Evolutionary conservation across 2,797 vertebrate genomes (phyloP), one percentile per base, ranked within the genome.

Genomic region (Sphaeramia orbicularis): DNA sequence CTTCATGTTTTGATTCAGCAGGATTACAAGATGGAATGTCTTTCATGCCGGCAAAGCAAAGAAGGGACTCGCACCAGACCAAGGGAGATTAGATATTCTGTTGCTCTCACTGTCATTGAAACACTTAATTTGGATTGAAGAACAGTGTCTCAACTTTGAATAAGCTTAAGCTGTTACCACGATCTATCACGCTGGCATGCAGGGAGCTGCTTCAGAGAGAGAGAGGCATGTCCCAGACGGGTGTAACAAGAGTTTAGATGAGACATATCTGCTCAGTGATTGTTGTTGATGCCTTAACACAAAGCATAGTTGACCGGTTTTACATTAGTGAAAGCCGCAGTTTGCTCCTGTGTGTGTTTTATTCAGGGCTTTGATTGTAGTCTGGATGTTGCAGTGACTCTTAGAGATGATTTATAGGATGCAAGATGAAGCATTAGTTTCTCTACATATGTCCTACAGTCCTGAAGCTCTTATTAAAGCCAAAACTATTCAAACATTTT

Each of bases 1-100:
- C 49, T 7, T 7, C 30, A 1, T 53, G 19, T 63, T 63, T 41
- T 43, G 48, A 68, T 66, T 81, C 12, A 52, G 36, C 19, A 30
- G 7, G 12, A 72, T 47, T 36, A 63, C 43, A 24, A 40, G 48
- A 66, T 48, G 54, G 35, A 61, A 56, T 13, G 69, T 48, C 37
- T 40, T 65, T 72, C 32, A 41, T 14, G 45, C 47, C 40, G 50
- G 41, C 43, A 51, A 5, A 48, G 57, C n/a, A 13, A 44, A 19
- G 52, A 67, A 14, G 36, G 41, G 54, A 21, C 55, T 65, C 30
- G 7, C 51, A 40, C 49, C 52, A 68, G 53, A 67, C 38, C 43
- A 12, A 30, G n/a, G 21, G 32, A 48, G 47, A 10, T 24, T 3
- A 66, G 13, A 55, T 57, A 12, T 41, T 64, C 60, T 7, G 37